Percentiles rank a stretch among this genome's conserved stretches.
Conservation (phyloP, 1,140 invertebrate genomes). For the Saccostrea glomerata region DNA sequence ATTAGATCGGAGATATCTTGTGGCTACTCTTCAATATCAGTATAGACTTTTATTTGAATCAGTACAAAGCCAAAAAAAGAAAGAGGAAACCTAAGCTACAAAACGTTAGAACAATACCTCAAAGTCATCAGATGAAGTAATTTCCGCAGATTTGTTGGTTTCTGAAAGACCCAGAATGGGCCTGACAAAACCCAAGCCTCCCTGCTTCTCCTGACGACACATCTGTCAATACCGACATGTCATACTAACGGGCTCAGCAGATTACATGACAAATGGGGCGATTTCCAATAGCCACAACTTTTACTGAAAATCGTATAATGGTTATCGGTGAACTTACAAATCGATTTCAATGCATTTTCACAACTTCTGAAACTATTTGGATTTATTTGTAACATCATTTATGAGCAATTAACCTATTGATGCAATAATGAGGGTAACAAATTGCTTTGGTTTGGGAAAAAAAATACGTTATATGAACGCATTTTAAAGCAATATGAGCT, state of each 20-base stretch:
- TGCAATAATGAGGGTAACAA: no score
- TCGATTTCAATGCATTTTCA: no score
- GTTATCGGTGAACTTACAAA: no score
- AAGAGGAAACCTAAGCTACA: neutral
- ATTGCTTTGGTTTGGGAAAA: no score
- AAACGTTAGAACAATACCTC: neutral
- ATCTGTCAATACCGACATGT: constrained; percentile 29
- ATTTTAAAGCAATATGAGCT: no score
- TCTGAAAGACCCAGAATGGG: neutral
- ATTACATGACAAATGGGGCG: constrained; percentile 18
- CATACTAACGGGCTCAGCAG: constrained; percentile 17
- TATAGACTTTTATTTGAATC: neutral
- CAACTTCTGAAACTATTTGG: no score
- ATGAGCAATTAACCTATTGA: no score
- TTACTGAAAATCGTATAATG: no score
- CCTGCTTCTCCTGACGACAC: neutral
- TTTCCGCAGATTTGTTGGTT: neutral
- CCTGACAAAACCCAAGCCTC: neutral
- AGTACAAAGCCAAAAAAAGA: constrained; percentile 7
- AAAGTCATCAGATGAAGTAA: neutral
- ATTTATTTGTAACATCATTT: no score
- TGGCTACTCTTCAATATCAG: neutral
- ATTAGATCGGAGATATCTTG: neutral
- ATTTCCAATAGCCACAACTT: neutral
- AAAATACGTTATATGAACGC: no score